Base-by-base conservation (phyloP, 1,140 invertebrate genomes). In the Drosophila bocqueti region DNA sequence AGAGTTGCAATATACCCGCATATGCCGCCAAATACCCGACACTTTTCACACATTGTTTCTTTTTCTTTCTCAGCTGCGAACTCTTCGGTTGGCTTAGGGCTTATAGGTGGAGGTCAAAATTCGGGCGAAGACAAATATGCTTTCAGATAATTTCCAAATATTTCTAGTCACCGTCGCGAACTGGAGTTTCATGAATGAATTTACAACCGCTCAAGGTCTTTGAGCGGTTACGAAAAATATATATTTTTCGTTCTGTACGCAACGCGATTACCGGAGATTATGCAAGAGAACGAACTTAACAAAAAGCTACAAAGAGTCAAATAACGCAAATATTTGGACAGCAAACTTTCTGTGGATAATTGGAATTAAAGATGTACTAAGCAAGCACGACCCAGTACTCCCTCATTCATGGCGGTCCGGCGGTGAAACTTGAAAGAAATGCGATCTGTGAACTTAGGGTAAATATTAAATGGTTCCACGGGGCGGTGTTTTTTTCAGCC, bases 361-460 rank as follows among this genome's bases (percentile, higher is more conserved):
- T 89, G 84, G 78, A 90, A 90, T 89, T 90, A 89, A 79, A 90
- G 84, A 84, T 84, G 81, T 84, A 81, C 68, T 81, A 76, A 58
- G 50, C 64, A 81, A 89, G 71, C 84, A 83, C 42, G 47, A 59
- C 42, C 21, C 40, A 18, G 31, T 21, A 46, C 52, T 55, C 67
- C 55, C 67, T 67, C 63, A 68, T 68, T 71, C 63, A 71, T 54
- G 38, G 34, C 64, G 40, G 26, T 3, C 16, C 26, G 67, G 46
- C 67, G 67, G 67, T 29, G 26, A 46, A 69, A 90, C 69, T 76
- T 89, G 69, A 89, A 89, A 89, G 84, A 89, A 78, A 84, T 57
- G 59, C 66, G 85, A 89, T 81, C 84, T 81, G 85, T 81, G 77
- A 84, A 84, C 78, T 60, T 40, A 52, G 67, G 68, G 49, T 66